Conservation (phyloP, 2,888 invertebrate species). For the Philaethria dido region DNA sequence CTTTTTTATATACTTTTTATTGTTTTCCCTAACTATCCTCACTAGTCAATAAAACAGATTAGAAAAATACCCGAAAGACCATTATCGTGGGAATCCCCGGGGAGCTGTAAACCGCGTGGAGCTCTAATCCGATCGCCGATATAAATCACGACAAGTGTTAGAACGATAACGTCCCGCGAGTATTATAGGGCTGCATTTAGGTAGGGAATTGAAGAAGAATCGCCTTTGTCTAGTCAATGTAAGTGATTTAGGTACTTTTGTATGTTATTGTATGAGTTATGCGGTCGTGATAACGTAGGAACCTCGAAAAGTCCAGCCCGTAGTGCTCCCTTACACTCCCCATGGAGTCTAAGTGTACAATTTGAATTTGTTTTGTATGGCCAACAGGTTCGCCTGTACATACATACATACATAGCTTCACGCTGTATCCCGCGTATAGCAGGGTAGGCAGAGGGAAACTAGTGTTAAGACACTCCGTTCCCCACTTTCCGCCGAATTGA, state of each 20-base stretch:
- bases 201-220: background rate
- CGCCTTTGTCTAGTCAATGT: conserved; percentile 9
- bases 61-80: conserved; percentile 21
- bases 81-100: conserved; percentile 34
- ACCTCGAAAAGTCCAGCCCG: too few species aligned
- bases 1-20: background rate
- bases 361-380: too few species aligned
- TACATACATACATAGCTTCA: too few species aligned
- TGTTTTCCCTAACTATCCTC: conserved; percentile 1
- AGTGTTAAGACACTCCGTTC: too few species aligned
- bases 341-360: too few species aligned
- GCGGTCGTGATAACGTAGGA: too few species aligned
- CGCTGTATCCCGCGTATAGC: too few species aligned
- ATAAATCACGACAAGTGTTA: conserved; percentile 50
- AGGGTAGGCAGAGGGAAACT: too few species aligned
- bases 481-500: too few species aligned
- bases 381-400: too few species aligned
- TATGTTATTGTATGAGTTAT: background rate
- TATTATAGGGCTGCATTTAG: conserved; percentile 17
- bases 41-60: conserved; percentile 20
- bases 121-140: conserved; percentile 44
- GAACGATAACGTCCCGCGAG: conserved; percentile 36
- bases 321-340: too few species aligned
- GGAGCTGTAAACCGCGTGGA: conserved; percentile 36
- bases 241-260: conserved; percentile 7